A percentile compares a stretch with the other conserved stretches of the same genome.
Evolutionary conservation across 2,113 vertebrate species (phyloP).

Genomic region (Gymnocephalus cernua): DNA sequence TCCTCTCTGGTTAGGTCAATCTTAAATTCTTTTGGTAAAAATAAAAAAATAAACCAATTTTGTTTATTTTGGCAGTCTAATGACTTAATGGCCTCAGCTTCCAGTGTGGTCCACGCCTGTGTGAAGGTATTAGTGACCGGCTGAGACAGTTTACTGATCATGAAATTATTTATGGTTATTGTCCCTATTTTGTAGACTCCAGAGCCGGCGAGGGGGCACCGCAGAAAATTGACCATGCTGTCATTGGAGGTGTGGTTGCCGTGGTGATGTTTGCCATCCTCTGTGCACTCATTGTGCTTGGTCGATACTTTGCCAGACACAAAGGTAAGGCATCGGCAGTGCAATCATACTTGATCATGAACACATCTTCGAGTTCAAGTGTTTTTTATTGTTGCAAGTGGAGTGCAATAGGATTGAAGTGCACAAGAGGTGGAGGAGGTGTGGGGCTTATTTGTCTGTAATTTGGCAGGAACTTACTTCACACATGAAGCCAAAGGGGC

Average conservation of each 20-base stretch:
- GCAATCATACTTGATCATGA: constrained; percentile 70
- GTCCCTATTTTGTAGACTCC: constrained; percentile 87
- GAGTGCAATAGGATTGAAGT: constrained; percentile 38
- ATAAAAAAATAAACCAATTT: constrained; percentile 29
- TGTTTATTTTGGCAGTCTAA: constrained; percentile 42
- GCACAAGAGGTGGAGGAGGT: constrained; percentile 5
- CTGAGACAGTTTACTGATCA: constrained; percentile 51
- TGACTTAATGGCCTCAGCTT: constrained; percentile 35
- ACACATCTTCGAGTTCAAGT: constrained; percentile 60
- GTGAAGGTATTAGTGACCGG: constrained; percentile 39
- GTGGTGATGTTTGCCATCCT: constrained; percentile 99
- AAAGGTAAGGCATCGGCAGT: constrained; percentile 90
- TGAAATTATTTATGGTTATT: constrained; percentile 62
- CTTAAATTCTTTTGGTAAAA: constrained; percentile 43
- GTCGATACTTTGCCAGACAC: constrained; percentile 99
- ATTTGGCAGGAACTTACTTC: constrained; percentile 95
- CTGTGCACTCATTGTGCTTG: constrained; percentile 97
- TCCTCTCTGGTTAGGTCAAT: constrained; percentile 44
- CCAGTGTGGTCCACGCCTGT: constrained; percentile 14
- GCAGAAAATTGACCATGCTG: constrained; percentile 96
- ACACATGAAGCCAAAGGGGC: constrained; percentile 99
- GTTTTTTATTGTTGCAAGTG: constrained; percentile 33
- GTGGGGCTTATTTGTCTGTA: constrained; percentile 36
- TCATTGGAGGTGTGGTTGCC: constrained; percentile 97
- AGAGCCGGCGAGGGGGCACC: constrained; percentile 92